Evolutionary conservation across 2,888 invertebrate genomes (phyloP).

Genomic region (Ormyrus nitidulus): DNA sequence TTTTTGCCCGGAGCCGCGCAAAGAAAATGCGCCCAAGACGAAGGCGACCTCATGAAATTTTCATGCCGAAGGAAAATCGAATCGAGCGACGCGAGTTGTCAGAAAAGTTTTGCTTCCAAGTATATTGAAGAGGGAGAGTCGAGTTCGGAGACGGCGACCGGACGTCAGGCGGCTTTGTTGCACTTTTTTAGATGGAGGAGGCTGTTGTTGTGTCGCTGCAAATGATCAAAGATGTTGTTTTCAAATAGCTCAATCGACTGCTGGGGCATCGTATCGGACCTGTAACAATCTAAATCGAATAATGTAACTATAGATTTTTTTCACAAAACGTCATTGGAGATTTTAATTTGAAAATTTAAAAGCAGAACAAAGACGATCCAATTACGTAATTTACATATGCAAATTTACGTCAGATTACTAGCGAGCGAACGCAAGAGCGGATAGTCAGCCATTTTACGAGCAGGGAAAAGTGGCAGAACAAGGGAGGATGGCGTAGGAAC

Average conservation of each 20-base stretch:
- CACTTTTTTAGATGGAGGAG: too few species aligned
- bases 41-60: slow-evolving; percentile 69
- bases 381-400: not conserved
- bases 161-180: slow-evolving; percentile 9
- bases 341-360: too few species aligned
- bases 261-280: too few species aligned
- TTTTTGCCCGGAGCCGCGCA: slow-evolving; percentile 49
- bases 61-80: slow-evolving; percentile 64
- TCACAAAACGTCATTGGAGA: too few species aligned
- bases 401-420: slow-evolving; percentile 2
- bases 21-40: slow-evolving; percentile 57
- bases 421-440: slow-evolving; percentile 21
- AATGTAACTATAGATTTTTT: too few species aligned
- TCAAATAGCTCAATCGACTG: too few species aligned
- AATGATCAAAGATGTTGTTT: too few species aligned
- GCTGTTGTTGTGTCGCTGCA: too few species aligned
- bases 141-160: not conserved
- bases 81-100: slow-evolving; percentile 53
- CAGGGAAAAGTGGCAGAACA: not conserved
- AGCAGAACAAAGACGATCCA: too few species aligned
- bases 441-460: slow-evolving; percentile 53
- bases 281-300: too few species aligned
- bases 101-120: slow-evolving; percentile 43
- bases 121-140: not conserved
- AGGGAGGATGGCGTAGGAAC: slow-evolving; percentile 5